Base-by-base conservation (phyloP, 1,140 invertebrate genomes). In the Metaphire vulgaris region DNA sequence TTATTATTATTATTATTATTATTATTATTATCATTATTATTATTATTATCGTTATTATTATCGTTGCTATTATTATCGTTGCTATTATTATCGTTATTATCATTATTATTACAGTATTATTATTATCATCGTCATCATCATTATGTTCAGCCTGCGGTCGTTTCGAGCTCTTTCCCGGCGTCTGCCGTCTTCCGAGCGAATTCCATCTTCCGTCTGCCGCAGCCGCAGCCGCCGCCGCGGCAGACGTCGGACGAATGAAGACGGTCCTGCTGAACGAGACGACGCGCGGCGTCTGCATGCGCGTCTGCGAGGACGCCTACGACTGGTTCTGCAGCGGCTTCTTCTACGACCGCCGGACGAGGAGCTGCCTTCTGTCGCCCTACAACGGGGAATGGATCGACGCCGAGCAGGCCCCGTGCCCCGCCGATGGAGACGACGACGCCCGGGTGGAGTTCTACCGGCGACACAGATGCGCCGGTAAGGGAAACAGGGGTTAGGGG, bases 21-120 rank as follows among this genome's bases (percentile, higher is more conserved):
- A 71, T 31, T 33, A 32, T 71, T 33, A 71, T 71, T 32, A 71
- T 71, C 32, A 21, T 71, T 32, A 71, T 31, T 33, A 71, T 71
- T 33, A 1, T 31, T 33, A 31, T 31, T n/a, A n/a, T n/a, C n/a
- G n/a, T n/a, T n/a, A n/a, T n/a, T n/a, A n/a, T n/a, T n/a, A n/a
- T n/a, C n/a, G n/a, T n/a, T n/a, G n/a, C n/a, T n/a, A n/a, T n/a
- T n/a, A n/a, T n/a, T n/a, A n/a, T n/a, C n/a, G n/a, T n/a, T n/a
- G n/a, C n/a, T n/a, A n/a, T n/a, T n/a, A n/a, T n/a, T n/a, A n/a
- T n/a, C n/a, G n/a, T n/a, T n/a, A n/a, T n/a, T n/a, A n/a, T n/a
- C n/a, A n/a, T n/a, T n/a, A n/a, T n/a, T n/a, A n/a, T n/a, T n/a
- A n/a, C n/a, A n/a, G n/a, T n/a, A n/a, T n/a, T n/a, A n/a, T n/a